Conservation (phyloP, 35 echinoderm and acorn worm species). For the Nesometra sesokonis region DNA sequence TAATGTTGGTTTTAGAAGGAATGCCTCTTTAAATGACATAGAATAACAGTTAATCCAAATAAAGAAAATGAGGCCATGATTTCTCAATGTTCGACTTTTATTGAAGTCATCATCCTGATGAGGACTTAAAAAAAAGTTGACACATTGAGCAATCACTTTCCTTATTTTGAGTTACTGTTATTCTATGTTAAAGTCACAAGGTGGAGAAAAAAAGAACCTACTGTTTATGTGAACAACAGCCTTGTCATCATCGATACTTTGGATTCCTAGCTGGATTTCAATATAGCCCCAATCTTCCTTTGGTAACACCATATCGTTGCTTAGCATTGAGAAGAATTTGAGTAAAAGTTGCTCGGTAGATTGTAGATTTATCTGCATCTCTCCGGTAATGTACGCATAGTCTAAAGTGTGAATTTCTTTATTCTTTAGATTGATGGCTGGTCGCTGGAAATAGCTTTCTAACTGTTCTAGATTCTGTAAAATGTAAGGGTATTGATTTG, state of each 20-base stretch:
- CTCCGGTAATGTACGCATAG: conserved; percentile 30
- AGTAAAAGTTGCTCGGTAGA: conserved; percentile 57
- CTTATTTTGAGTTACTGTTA: too few relatives aligned
- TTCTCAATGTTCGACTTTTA: too few relatives aligned
- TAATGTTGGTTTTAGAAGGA: too few relatives aligned
- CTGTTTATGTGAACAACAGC: conserved; percentile 59
- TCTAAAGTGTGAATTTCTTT: conserved; percentile 33
- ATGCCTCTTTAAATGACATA: too few relatives aligned
- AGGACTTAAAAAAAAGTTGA: too few relatives aligned
- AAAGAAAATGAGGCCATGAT: too few relatives aligned
- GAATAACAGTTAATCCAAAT: too few relatives aligned
- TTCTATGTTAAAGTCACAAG: too few relatives aligned
- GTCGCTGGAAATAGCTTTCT: conserved; percentile 73
- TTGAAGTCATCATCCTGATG: too few relatives aligned
- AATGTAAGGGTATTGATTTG: too few relatives aligned
- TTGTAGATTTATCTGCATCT: conserved; percentile 47
- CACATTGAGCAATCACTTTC: too few relatives aligned
- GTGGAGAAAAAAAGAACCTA: conserved; percentile 18
- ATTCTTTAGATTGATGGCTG: conserved; percentile 42
- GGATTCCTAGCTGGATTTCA: conserved; percentile 51
- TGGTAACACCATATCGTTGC: conserved; percentile 42
- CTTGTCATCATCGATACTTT: conserved; percentile 23
- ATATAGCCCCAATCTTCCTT: conserved; percentile 65
- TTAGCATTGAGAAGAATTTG: conserved; percentile 53
- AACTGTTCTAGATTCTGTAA: conserved; percentile 60